Percentiles rank a stretch among this genome's conserved stretches.
These are phyloP conservation scores for Tubulanus polymorphus DNA, from an alignment of 2,888 invertebrate genomes.

Conservation along the genomic window DNA sequence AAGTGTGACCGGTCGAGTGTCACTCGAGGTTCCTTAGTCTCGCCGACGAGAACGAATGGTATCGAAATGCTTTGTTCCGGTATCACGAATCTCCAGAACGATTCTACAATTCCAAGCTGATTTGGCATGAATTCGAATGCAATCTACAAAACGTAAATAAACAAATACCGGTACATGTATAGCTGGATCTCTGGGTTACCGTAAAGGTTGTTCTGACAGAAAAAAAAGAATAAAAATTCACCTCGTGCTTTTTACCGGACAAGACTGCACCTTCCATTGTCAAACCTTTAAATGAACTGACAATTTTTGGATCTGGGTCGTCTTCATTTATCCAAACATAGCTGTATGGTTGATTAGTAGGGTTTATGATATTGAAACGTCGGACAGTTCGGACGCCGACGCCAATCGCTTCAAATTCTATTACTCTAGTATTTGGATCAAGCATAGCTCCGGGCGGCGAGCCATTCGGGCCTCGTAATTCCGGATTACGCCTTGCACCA, in stretches of 20 bases:
- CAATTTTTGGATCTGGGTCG: constrained; percentile 49
- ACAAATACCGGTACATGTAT: too few relatives aligned
- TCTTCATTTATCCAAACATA: constrained; percentile 61
- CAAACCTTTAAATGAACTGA: constrained; percentile 62
- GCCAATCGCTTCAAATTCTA: constrained; percentile 67
- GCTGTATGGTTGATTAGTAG: constrained; percentile 62
- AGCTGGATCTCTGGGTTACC: too few relatives aligned
- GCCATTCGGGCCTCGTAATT: constrained; percentile 46
- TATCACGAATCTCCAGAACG: constrained; percentile 65
- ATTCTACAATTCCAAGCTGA: constrained; percentile 64
- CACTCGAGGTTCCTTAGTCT: constrained; percentile 64
- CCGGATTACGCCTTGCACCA: constrained; percentile 48
- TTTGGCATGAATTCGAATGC: constrained; percentile 65
- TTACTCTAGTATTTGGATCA: constrained; percentile 59
- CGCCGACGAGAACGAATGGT: constrained; percentile 63
- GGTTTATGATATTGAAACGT: constrained; percentile 65
- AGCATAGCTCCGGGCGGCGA: constrained; percentile 46
- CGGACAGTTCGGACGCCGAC: constrained; percentile 58
- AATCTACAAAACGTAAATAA: constrained; percentile 41
- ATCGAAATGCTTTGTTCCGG: constrained; percentile 59
- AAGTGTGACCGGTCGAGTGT: constrained; percentile 62
- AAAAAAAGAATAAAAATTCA: too few relatives aligned
- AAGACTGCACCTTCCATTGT: constrained; percentile 61
- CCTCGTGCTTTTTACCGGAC: constrained; percentile 61
- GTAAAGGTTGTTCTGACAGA: too few relatives aligned